Evolutionary conservation across 2,888 invertebrate genomes (phyloP).

Genomic region (Thecocarcelia acutangulata): DNA sequence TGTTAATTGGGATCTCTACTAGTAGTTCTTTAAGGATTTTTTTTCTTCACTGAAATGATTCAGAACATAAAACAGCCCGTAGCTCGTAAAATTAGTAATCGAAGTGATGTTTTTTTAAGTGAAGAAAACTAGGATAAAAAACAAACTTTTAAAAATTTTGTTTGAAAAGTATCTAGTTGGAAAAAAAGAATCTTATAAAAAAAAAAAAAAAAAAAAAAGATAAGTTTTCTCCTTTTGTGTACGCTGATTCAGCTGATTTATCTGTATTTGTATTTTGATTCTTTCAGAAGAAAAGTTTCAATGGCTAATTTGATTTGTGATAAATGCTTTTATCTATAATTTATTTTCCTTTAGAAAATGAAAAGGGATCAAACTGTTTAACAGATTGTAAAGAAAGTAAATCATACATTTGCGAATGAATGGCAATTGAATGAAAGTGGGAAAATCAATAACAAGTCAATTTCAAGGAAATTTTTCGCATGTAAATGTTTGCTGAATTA

Average conservation of each 20-base stretch:
- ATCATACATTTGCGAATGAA: constrained; percentile 8
- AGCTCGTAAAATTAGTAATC: constrained; percentile 10
- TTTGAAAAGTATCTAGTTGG: constrained; percentile 61
- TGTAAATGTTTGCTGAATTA: background rate
- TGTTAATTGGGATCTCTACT: too few relatives aligned
- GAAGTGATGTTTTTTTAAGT: constrained; percentile 42
- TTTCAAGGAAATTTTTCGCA: constrained; percentile 3
- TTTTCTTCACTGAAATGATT: too few relatives aligned
- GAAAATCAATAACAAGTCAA: constrained; percentile 56
- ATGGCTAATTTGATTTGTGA: constrained; percentile 78
- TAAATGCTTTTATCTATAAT: constrained; percentile 71
- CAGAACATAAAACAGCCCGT: background rate
- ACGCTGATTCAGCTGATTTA: constrained; percentile 67
- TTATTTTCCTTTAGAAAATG: constrained; percentile 43
- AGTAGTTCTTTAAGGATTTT: too few relatives aligned
- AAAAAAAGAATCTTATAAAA: background rate
- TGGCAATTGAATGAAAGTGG: background rate
- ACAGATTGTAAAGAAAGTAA: constrained; percentile 50
- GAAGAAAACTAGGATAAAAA: constrained; percentile 42
- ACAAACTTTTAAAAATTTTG: constrained; percentile 70
- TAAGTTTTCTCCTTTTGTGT: constrained; percentile 69
- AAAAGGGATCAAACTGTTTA: constrained; percentile 61
- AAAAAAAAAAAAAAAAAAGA: constrained; percentile 42
- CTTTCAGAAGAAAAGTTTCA: constrained; percentile 71
- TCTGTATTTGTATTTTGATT: constrained; percentile 67